These are phyloP conservation scores for Tetragonula carbonaria DNA, from an alignment of 2,888 invertebrate genomes.

Conservation along the genomic window DNA sequence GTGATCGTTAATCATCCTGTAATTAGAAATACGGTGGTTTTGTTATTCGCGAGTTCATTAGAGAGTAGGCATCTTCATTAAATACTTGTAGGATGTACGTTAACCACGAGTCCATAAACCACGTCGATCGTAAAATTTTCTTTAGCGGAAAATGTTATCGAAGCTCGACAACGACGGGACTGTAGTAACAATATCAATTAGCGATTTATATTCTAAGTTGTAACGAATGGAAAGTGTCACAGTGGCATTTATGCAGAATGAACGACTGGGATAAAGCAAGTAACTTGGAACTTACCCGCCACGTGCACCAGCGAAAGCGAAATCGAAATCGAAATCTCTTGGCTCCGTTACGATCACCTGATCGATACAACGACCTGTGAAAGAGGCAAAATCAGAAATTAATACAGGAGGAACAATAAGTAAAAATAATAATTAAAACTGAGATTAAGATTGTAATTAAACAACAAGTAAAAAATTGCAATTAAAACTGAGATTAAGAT, in stretches of 20 bases:
- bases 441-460: background rate
- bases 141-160: background rate
- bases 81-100: no score
- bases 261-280: slow-evolving; percentile 16
- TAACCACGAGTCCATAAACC: no score
- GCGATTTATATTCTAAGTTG: background rate
- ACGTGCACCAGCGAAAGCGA: slow-evolving; percentile 64
- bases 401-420: slow-evolving; percentile 44
- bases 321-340: slow-evolving; percentile 73
- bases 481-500: background rate
- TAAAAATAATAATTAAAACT: background rate
- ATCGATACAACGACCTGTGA: slow-evolving; percentile 39
- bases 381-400: slow-evolving; percentile 48
- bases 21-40: background rate
- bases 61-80: background rate
- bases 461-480: slow-evolving; percentile 44
- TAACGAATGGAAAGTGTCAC: slow-evolving; percentile 38
- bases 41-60: background rate
- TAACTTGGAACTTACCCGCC: background rate
- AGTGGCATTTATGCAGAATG: background rate
- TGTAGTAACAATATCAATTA: no score
- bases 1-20: no score
- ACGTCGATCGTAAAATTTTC: background rate
- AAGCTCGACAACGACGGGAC: background rate
- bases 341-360: slow-evolving; percentile 24